Conservation (phyloP, 2,113 vertebrate species). For the Ciconia stormi region DNA sequence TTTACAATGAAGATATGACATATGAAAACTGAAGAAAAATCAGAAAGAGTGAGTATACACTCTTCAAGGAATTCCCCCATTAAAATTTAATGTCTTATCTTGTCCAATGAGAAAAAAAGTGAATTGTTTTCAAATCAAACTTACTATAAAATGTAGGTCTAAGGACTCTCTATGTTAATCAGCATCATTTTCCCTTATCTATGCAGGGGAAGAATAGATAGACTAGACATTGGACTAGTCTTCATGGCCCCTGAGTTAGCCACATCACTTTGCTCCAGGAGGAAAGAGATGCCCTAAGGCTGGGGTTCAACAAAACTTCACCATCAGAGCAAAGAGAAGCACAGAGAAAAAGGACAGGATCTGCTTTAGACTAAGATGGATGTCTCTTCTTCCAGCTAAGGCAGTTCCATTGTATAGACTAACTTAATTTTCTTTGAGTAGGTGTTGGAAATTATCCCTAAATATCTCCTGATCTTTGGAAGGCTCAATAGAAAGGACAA, state of each 20-base stretch:
- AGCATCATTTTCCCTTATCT: background rate
- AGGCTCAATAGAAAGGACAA: background rate
- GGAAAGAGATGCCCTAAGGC: background rate
- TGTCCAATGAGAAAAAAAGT: background rate
- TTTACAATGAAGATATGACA: background rate
- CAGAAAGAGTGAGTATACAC: background rate
- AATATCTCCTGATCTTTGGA: background rate
- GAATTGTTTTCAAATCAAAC: background rate
- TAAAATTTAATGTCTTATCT: background rate
- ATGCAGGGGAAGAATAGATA: background rate
- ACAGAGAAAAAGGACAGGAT: background rate
- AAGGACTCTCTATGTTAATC: background rate
- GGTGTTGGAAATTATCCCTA: background rate
- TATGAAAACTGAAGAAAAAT: background rate
- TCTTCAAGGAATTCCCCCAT: background rate
- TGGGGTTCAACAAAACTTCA: background rate
- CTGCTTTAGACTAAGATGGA: background rate
- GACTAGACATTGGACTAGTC: background rate
- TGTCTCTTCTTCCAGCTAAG: background rate
- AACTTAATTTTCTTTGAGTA: background rate
- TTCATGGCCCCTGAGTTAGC: background rate
- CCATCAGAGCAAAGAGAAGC: background rate
- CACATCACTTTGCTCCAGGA: background rate
- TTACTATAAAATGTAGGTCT: background rate
- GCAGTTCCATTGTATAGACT: background rate